Evolutionary conservation across 2,797 vertebrate genomes (phyloP).

Genomic region (Cichlasoma orientale): DNA sequence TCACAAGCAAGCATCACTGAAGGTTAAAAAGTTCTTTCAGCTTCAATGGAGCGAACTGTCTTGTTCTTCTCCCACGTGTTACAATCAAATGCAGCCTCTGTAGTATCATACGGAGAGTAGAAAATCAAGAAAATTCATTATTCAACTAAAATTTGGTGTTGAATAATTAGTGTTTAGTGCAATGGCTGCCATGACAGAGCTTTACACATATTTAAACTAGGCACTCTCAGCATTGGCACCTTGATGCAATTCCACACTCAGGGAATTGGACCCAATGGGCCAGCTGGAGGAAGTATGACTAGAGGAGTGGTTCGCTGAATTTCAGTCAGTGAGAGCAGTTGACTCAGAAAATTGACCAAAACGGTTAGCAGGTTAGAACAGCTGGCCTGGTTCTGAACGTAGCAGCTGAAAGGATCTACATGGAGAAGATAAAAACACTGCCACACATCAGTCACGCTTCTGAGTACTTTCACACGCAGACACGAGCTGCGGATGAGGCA

Average conservation of each 20-base stretch:
- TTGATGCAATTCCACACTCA: constrained; percentile 23
- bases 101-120: background rate
- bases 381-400: constrained; percentile 37
- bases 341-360: constrained; percentile 48
- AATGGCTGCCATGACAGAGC: constrained; percentile 1
- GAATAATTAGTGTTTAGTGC: constrained; percentile 13
- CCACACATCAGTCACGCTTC: constrained; percentile 46
- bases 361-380: constrained; percentile 48
- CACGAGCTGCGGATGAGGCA: constrained; percentile 32
- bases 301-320: constrained; percentile 42
- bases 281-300: constrained; percentile 54
- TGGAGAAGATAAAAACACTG: constrained; percentile 21
- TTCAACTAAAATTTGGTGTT: background rate
- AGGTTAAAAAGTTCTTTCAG: background rate
- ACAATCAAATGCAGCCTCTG: background rate
- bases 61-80: background rate
- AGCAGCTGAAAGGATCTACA: constrained; percentile 47
- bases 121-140: background rate
- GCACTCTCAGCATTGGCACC: constrained; percentile 2
- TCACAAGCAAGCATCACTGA: background rate
- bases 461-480: constrained; percentile 38
- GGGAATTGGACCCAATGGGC: constrained; percentile 39
- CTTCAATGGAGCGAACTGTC: background rate
- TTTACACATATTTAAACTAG: constrained; percentile 7
- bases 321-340: constrained; percentile 52